phyloP scores from a whole-genome alignment of 2,797 vertebrate species.

The Anguilla anguilla region DNA sequence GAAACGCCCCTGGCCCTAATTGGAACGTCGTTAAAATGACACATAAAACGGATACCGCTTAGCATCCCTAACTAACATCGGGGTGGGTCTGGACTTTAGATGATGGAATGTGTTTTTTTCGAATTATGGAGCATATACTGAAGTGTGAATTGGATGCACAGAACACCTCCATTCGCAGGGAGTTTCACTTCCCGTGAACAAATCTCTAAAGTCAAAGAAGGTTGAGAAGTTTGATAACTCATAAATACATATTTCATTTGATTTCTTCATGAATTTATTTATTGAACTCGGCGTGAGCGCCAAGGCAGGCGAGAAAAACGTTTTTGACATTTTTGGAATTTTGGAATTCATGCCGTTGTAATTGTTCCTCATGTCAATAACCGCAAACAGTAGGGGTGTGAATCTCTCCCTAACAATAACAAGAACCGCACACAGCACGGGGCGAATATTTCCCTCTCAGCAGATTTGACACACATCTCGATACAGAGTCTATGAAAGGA shows the following conservation, averaged over 20 bases:
- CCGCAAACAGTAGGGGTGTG: not conserved
- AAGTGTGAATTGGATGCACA: not conserved
- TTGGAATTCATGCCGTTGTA: not conserved
- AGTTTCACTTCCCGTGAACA: not conserved
- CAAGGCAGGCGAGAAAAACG: not conserved
- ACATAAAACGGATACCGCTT: not conserved
- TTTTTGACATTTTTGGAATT: not conserved
- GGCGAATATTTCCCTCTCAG: not conserved
- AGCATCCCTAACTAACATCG: not conserved
- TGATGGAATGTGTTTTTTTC: not conserved
- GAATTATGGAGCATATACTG: not conserved
- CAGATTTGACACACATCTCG: not conserved
- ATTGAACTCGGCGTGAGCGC: not conserved
- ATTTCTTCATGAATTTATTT: not conserved
- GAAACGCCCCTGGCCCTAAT: not conserved
- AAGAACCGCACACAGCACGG: not conserved
- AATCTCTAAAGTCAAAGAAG: not conserved
- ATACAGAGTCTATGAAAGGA: not conserved
- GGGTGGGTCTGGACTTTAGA: not conserved
- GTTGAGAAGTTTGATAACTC: not conserved
- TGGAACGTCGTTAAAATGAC: not conserved
- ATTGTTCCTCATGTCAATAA: not conserved
- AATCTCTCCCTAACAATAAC: not conserved
- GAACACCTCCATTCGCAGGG: not conserved
- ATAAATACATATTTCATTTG: not conserved